These are phyloP conservation scores for Passerina amoena DNA, from an alignment of 2,113 vertebrate species.

Conservation along the genomic window DNA sequence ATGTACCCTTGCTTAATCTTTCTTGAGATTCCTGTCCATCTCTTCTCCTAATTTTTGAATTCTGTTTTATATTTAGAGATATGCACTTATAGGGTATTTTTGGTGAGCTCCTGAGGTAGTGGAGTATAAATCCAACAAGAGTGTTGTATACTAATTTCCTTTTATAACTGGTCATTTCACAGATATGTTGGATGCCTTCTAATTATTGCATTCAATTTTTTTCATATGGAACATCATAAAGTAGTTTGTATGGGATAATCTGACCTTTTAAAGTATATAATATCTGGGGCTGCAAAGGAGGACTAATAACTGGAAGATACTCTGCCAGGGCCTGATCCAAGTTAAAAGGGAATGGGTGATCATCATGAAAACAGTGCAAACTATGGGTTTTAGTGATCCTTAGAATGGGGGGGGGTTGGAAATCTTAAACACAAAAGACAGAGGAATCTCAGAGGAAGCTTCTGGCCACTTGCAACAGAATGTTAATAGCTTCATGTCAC, in stretches of 20 bases:
- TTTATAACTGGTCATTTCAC: neutral
- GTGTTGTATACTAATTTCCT: neutral
- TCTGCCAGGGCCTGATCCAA: conserved; percentile 32
- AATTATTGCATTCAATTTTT: neutral
- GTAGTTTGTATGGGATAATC: neutral
- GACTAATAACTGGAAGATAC: neutral
- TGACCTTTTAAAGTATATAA: neutral
- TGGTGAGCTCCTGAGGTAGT: neutral
- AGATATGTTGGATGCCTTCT: neutral
- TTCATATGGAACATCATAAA: neutral
- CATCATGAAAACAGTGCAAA: conserved; percentile 68
- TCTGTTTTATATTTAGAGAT: neutral
- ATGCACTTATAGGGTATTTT: neutral
- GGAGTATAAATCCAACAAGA: neutral
- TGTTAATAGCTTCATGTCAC: conserved; percentile 83
- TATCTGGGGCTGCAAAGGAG: neutral
- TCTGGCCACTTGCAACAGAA: conserved; percentile 82
- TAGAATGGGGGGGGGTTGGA: neutral
- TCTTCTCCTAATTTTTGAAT: neutral
- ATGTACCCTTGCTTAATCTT: neutral
- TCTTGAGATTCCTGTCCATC: neutral
- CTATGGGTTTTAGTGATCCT: conserved; percentile 65
- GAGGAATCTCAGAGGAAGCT: conserved; percentile 56
- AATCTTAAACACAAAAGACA: neutral
- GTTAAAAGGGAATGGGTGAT: conserved; percentile 61